Percentiles rank a stretch among this genome's conserved stretches.
Evolutionary conservation across 2,888 invertebrate genomes (phyloP).

Genomic region (Lasiommata megera): DNA sequence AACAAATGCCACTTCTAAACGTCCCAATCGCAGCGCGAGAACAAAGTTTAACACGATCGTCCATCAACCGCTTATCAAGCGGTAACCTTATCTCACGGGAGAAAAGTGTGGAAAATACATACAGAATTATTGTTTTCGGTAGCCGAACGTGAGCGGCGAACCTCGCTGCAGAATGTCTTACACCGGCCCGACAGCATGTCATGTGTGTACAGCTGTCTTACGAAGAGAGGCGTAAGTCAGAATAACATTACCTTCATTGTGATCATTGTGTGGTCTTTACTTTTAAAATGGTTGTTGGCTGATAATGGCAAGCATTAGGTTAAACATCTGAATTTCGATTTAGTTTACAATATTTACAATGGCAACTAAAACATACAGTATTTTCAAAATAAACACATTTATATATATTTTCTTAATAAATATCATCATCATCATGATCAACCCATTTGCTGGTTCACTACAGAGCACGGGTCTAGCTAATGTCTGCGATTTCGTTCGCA

Average conservation of each 20-base stretch:
- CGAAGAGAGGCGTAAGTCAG: background rate
- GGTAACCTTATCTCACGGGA: slow-evolving; percentile 67
- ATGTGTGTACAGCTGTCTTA: background rate
- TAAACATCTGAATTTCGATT: too few species aligned
- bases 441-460: too few species aligned
- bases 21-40: slow-evolving; percentile 46
- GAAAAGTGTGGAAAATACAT: slow-evolving; percentile 58
- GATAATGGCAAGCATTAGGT: too few species aligned
- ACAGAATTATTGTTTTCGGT: slow-evolving; percentile 56
- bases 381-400: too few species aligned
- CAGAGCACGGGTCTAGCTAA: too few species aligned
- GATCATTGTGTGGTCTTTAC: background rate
- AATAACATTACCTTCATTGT: background rate
- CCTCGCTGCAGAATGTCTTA: slow-evolving; percentile 16
- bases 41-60: slow-evolving; percentile 63
- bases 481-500: too few species aligned
- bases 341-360: too few species aligned
- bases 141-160: slow-evolving; percentile 35
- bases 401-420: too few species aligned
- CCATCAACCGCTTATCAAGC: slow-evolving; percentile 74
- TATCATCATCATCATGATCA: too few species aligned
- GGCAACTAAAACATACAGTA: too few species aligned
- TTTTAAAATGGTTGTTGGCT: too few species aligned
- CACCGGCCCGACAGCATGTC: background rate
- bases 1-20: slow-evolving; percentile 39